Percentiles rank a stretch among this genome's conserved stretches.
Evolutionary conservation across 30 jellyfish, hydroid and myxozoan species (phyloP).

Genomic region (Kudoa iwatai): DNA sequence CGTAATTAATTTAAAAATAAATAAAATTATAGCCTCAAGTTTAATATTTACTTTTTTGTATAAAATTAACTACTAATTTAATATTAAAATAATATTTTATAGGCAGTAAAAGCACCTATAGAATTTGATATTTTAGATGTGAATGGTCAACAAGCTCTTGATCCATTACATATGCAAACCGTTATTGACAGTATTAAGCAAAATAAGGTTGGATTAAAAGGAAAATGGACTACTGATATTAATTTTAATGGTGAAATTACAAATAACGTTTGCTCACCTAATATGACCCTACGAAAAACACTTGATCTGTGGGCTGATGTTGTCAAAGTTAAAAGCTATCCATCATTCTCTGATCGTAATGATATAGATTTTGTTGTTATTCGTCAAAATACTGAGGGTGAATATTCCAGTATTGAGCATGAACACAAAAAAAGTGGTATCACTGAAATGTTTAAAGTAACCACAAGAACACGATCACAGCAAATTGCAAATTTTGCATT

Average conservation of each 20-base stretch:
- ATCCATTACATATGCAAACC: not conserved
- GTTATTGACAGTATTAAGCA: constrained; percentile 20
- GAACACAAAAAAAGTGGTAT: constrained; percentile 46
- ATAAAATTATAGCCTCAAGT: no score
- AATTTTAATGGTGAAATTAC: constrained; percentile 3
- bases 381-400: constrained; percentile 85
- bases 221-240: constrained; percentile 15
- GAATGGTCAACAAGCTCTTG: no score
- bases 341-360: constrained; percentile 38
- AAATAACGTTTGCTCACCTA: constrained; percentile 10
- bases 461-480: constrained; percentile 24
- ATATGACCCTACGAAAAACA: constrained; percentile 28
- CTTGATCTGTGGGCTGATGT: constrained; percentile 57
- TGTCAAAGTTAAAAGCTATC: constrained; percentile 37
- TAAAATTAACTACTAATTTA: no score
- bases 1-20: no score
- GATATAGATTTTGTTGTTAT: constrained; percentile 39
- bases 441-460: constrained; percentile 55
- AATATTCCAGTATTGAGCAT: constrained; percentile 56
- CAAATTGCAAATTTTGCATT: constrained; percentile 59
- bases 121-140: not conserved
- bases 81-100: no score
- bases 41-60: no score
- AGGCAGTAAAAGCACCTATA: not conserved
- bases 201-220: constrained; percentile 54